Base-by-base conservation (phyloP, 2,888 invertebrate genomes). In the Patella depressa region DNA sequence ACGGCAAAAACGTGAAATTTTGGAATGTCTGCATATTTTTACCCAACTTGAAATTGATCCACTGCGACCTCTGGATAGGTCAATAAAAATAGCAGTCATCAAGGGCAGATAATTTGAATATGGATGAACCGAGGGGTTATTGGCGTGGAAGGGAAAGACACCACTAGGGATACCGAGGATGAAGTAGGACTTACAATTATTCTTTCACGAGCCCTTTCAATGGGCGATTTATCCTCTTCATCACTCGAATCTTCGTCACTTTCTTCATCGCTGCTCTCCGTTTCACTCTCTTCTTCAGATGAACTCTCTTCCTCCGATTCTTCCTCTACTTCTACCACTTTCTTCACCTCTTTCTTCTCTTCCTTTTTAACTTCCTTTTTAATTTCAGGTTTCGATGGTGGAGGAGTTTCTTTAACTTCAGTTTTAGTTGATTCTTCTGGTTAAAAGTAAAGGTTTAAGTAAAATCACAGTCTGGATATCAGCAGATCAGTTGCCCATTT, bases 281-380 rank as follows among this genome's bases (percentile, higher is more conserved):
- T 92, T 65, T 90, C 89, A 53, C 90, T 89, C 53, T 92, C 92
- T 24, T 84, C 84, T n/a, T 83, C 83, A 0, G 84, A 85, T 2
- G 88, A 86, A 12, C 81, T 83, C 12, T 87, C 85, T 2, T 87
- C 87, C 1, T 82, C 82, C 19, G 91, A 91, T 7, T 87, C 87
- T 2, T 86, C 83, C 17, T 86, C 86, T 55, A 92, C 91, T 54
- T 91, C 89, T 53, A 90, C 90, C 45, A 87, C 88, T 34, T 85
- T 84, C 17, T 85, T 84, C 14, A 82, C 86, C 53, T 84, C 84
- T 55, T 82, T 81, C 0, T 74, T 79, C 24, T 78, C 79, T 78
- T 72, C 88, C 95, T 96, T 94, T 9, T 95, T 94, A 86, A 95
- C 94, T 78, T 96, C 92, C 0, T 96, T 96, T 17, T 96, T 96